Base-by-base conservation (phyloP, 2,113 vertebrate genomes). In the Petrocephalus microphthalmus region DNA sequence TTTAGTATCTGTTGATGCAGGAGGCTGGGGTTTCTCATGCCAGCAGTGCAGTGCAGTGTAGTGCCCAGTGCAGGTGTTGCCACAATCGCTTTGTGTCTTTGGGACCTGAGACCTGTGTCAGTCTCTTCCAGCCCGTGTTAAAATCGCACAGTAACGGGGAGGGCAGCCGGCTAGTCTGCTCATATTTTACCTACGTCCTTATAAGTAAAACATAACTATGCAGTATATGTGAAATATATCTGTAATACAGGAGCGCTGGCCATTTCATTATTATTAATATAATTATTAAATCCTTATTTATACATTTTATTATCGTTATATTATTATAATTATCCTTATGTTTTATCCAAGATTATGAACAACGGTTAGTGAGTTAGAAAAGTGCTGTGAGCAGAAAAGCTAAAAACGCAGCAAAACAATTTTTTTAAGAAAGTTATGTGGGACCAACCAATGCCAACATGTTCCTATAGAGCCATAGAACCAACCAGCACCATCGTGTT, bases 321-420 rank as follows among this genome's bases (percentile, higher is more conserved):
- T 83, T 83, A 83, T 11, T 47, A 81, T 81, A 42, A 49, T 83
- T 47, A 83, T 49, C 81, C 45, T 83, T 83, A 83, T 83, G 42
- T 83, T 47, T 83, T 83, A 83, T 83, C 81, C 45, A 83, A 49
- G 81, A 49, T 83, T n/a, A 83, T 83, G 81, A 47, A 83, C 81
- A 83, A 49, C 45, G 37, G 3, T 83, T 78, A 78, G 19, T 17
- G 45, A 83, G 45, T 83, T n/a, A 83, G 19, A 82, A 25, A 85
- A 85, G 37, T 85, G 47, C n/a, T 52, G 10, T 85, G 42, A 22
- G 37, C 25, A 10, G 20, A 67, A 87, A 67, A 17, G 42, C 22
- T 60, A 87, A 87, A 57, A 71, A 71, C 2, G 2, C n/a, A 17
- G n/a, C 7, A 15, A 54, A 42, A 74, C 1, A 7, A 42, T 78